phyloP scores from a whole-genome alignment of 1,140 invertebrate species.

The Rhopalosiphum maidis region DNA sequence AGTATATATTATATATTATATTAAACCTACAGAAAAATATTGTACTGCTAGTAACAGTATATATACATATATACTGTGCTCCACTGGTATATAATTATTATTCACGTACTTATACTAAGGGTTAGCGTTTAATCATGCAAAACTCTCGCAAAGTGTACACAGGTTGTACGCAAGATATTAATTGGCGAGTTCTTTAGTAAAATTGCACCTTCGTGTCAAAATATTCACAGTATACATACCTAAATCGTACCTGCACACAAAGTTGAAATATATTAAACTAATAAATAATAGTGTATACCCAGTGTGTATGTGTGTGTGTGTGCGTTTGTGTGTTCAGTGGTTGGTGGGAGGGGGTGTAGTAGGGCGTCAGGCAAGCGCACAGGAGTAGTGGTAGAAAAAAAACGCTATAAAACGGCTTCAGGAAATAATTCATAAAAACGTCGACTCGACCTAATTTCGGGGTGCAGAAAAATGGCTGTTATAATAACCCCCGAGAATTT shows the following conservation, averaged over 20 bases:
- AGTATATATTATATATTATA: not conserved
- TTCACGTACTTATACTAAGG: not conserved
- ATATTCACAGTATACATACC: not conserved
- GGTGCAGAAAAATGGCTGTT: not conserved
- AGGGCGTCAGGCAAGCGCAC: not conserved
- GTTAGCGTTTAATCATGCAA: constrained; percentile 14
- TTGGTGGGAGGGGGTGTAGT: too few species aligned
- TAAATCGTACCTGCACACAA: not conserved
- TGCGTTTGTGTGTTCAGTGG: too few species aligned
- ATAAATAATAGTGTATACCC: not conserved
- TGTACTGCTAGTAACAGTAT: not conserved
- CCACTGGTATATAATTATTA: not conserved
- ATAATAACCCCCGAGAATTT: not conserved
- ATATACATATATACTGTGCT: not conserved
- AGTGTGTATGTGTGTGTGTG: not conserved
- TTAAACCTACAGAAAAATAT: not conserved
- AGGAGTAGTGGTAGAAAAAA: not conserved
- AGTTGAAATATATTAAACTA: not conserved
- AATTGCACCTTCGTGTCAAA: constrained; percentile 42
- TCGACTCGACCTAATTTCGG: constrained; percentile 18
- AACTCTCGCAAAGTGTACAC: not conserved
- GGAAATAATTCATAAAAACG: constrained; percentile 44
- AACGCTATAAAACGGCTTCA: not conserved
- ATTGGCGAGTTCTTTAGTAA: constrained; percentile 15
- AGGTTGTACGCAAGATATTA: not conserved